phyloP scores from a whole-genome alignment of 2,888 invertebrate genomes.

The Ormyrus labotus region DNA sequence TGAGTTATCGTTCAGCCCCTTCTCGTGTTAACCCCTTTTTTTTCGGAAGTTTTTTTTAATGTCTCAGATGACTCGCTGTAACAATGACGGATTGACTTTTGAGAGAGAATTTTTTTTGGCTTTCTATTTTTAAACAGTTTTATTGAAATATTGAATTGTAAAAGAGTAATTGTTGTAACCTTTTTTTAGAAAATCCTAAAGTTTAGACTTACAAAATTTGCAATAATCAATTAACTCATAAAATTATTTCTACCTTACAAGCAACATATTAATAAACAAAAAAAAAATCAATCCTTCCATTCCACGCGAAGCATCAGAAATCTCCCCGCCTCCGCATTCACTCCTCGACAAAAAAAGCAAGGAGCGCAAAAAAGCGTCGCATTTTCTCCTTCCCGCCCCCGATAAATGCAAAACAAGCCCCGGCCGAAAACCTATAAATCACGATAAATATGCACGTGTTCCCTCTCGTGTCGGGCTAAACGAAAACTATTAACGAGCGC shows the following conservation, averaged over 20 bases:
- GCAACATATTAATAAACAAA: too few species aligned
- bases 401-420: slow-evolving; percentile 71
- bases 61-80: slow-evolving; percentile 32
- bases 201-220: neutral
- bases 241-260: neutral
- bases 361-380: neutral
- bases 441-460: slow-evolving; percentile 74
- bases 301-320: too few species aligned
- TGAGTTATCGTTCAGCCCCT: slow-evolving; percentile 4
- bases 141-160: neutral
- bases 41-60: slow-evolving; percentile 37
- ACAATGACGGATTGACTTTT: slow-evolving; percentile 49
- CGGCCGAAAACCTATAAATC: slow-evolving; percentile 71
- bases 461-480: slow-evolving; percentile 67
- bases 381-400: slow-evolving; percentile 64
- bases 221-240: neutral
- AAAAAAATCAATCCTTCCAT: too few species aligned
- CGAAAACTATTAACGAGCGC: slow-evolving; percentile 67
- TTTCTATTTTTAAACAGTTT: neutral
- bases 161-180: neutral
- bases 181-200: neutral
- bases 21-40: slow-evolving; percentile 9
- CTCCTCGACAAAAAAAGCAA: neutral
- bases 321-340: neutral
- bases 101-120: neutral